Base-by-base conservation (phyloP, 53 echinoderm and acorn worm species). In the Mesocentrotus franciscanus region DNA sequence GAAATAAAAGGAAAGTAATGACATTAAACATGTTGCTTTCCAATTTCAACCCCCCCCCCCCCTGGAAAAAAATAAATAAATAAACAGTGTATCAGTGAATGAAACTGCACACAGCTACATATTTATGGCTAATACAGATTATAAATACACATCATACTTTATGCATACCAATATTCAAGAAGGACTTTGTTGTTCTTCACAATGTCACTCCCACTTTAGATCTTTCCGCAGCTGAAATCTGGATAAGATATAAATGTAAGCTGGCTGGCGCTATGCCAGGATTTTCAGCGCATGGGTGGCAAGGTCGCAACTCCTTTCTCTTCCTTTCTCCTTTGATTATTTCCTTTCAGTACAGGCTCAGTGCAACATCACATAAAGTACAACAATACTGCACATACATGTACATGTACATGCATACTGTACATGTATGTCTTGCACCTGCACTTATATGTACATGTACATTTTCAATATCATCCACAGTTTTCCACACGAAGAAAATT, bases 241-340 rank as follows among this genome's bases (percentile, higher is more conserved):
- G 81, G 81, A 81, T 33, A 81, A 81, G 36, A 36, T 81, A 81
- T 81, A 36, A 2, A 49, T 49, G 49, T 81, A 36, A 39, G 81
- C 22, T 33, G 33, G 33, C 12, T 81, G 81, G 81, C 81, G 42
- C 81, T 81, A 81, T 18, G 81, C 81, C 81, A 81, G 81, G 42
- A 39, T 81, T 42, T 8, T 33, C 81, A 81, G 16, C 22, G 22
- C 39, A 81, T 39, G 81, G 81, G 36, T 81, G 42, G 81, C 81
- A 36, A 81, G 81, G 81, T 81, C 81, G 42, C 42, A 81, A 81
- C 81, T 81, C 9, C 81, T 36, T 36, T 81, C 42, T 42, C 33
- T 81, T 81, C 81, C 81, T 42, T 81, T 81, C 81, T 81, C 81
- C 81, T 81, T 22, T 18, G 81, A 81, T 81, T 81, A 81, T 81